A percentile compares a stretch with the other conserved stretches of the same genome.
phyloP scores from a whole-genome alignment of 1,140 invertebrate species.

The Cardiocondyla obscurior region DNA sequence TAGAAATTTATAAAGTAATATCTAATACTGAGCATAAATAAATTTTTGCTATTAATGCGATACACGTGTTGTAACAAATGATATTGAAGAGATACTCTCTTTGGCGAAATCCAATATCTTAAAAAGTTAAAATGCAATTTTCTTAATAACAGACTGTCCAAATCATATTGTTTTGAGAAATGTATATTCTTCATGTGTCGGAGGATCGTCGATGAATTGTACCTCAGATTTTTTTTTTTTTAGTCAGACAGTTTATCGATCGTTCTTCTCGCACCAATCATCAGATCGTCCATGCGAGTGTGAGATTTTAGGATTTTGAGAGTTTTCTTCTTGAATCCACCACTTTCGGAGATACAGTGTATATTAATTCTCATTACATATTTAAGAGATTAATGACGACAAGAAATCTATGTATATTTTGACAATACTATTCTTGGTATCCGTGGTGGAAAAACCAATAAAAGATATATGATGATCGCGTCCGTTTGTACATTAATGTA shows the following conservation, averaged over 20 bases:
- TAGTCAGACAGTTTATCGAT: constrained; percentile 18
- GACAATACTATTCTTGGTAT: constrained; percentile 78
- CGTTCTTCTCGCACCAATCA: constrained; percentile 48
- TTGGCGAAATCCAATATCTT: constrained; percentile 24
- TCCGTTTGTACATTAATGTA: constrained; percentile 76
- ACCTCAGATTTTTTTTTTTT: constrained; percentile 15
- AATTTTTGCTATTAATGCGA: constrained; percentile 16
- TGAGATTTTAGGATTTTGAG: constrained; percentile 43
- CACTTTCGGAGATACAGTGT: constrained; percentile 65
- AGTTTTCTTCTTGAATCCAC: constrained; percentile 51
- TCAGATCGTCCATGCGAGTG: constrained; percentile 48
- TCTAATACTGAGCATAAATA: neutral
- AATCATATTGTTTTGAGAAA: constrained; percentile 60
- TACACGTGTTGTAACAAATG: neutral
- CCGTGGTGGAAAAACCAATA: constrained; percentile 41
- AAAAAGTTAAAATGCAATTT: constrained; percentile 28
- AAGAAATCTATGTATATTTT: constrained; percentile 77
- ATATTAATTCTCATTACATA: constrained; percentile 65
- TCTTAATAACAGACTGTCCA: constrained; percentile 55
- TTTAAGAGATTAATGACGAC: constrained; percentile 59
- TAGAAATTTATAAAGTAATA: constrained; percentile 30
- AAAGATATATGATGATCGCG: constrained; percentile 65
- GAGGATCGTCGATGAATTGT: constrained; percentile 36
- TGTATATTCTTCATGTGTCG: constrained; percentile 52
- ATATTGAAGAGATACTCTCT: constrained; percentile 21